Evolutionary conservation across 1,140 invertebrate genomes (phyloP).

Genomic region (Drosophila obscura): DNA sequence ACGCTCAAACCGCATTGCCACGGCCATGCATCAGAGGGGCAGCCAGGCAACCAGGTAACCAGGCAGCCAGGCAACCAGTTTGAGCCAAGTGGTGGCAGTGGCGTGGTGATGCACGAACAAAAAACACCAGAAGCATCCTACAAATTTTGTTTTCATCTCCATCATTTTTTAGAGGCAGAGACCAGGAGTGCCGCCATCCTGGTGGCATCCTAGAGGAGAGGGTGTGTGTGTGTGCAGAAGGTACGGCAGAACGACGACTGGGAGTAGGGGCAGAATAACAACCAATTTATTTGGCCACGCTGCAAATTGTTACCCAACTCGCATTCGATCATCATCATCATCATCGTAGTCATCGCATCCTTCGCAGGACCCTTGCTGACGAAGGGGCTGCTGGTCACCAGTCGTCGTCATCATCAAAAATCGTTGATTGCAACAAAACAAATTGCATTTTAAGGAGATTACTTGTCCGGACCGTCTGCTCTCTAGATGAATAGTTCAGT

Average conservation of each 20-base stretch:
- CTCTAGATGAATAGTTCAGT: constrained; percentile 61
- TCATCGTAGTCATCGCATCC: constrained; percentile 31
- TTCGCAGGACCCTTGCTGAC: constrained; percentile 1
- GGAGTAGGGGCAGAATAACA: constrained; percentile 63
- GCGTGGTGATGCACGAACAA: constrained; percentile 51
- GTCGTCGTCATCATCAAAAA: constrained; percentile 73
- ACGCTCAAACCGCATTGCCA: constrained; percentile 74
- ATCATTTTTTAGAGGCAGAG: constrained; percentile 30
- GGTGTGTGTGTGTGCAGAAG: too few species aligned
- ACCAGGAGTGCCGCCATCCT: not conserved
- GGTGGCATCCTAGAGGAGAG: too few species aligned
- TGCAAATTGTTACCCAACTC: constrained; percentile 79
- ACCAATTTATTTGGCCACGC: constrained; percentile 79
- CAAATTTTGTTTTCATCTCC: constrained; percentile 73
- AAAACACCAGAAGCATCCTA: constrained; percentile 72
- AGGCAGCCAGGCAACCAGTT: constrained; percentile 54
- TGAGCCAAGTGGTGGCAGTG: constrained; percentile 50
- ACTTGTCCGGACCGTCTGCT: constrained; percentile 57
- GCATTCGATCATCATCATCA: constrained; percentile 71
- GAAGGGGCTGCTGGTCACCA: constrained; percentile 3
- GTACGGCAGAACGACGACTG: not conserved
- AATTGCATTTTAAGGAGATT: constrained; percentile 81
- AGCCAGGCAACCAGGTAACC: constrained; percentile 36
- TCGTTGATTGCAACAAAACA: constrained; percentile 82
- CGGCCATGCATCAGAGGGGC: constrained; percentile 71